Conservation (phyloP, 2,888 invertebrate genomes). For the Sericinus montela region DNA sequence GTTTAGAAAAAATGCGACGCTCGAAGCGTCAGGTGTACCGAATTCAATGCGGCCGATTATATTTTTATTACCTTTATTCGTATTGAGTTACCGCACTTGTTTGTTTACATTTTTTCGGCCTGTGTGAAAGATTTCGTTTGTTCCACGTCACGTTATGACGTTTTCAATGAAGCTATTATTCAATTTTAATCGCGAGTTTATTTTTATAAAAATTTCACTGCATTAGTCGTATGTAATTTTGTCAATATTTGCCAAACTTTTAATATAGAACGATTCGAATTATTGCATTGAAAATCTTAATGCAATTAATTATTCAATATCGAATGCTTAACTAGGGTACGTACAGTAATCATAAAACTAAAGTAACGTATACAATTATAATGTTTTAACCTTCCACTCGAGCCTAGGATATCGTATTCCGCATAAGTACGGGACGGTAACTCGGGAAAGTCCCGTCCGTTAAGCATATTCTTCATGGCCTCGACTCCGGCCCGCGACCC, state of each 20-base stretch:
- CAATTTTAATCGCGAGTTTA: background rate
- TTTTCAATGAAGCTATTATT: constrained; percentile 14
- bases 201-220: background rate
- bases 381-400: background rate
- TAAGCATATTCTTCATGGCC: constrained; percentile 52
- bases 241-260: background rate
- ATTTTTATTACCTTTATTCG: constrained; percentile 45
- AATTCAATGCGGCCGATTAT: constrained; percentile 52
- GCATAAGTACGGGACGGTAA: constrained; percentile 30
- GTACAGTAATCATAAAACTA: too few relatives aligned
- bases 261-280: too few relatives aligned
- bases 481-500: constrained; percentile 58
- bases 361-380: too few relatives aligned
- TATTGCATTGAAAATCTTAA: too few relatives aligned
- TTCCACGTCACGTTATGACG: constrained; percentile 23
- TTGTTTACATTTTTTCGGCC: constrained; percentile 36
- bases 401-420: too few relatives aligned
- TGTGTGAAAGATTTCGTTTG: constrained; percentile 26
- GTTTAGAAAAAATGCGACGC: constrained; percentile 57
- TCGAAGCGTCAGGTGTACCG: constrained; percentile 59
- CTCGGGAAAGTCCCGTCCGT: constrained; percentile 38
- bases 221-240: background rate
- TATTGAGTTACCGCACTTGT: constrained; percentile 33
- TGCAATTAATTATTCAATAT: too few relatives aligned
- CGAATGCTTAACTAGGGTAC: too few relatives aligned